Evolutionary conservation across 2,888 invertebrate genomes (phyloP).

Genomic region (Microctonus aethiopoides): DNA sequence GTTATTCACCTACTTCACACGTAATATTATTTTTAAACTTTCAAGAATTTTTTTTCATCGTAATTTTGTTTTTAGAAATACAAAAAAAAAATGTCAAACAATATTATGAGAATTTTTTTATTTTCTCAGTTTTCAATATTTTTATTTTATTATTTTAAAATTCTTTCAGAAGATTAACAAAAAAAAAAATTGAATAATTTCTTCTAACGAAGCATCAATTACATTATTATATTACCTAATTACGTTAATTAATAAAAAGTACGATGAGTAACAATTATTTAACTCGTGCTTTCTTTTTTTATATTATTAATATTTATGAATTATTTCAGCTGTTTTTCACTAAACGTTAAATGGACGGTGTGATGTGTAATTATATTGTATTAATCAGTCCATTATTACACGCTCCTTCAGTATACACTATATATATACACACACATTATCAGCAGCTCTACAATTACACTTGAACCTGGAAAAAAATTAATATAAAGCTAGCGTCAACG

Average conservation of each 20-base stretch:
- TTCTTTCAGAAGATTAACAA: background rate
- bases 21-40: conserved; percentile 18
- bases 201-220: background rate
- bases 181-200: background rate
- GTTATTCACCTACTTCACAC: conserved; percentile 16
- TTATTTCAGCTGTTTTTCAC: background rate
- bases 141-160: background rate
- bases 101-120: background rate
- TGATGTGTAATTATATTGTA: conserved; percentile 6
- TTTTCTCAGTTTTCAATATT: background rate
- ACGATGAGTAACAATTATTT: background rate
- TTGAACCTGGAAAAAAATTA: conserved; percentile 40
- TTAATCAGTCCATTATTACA: conserved; percentile 20
- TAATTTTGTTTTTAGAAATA: background rate
- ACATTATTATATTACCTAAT: background rate
- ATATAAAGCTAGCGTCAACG: conserved; percentile 37
- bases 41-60: conserved; percentile 7
- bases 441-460: conserved; percentile 37
- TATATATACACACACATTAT: conserved; percentile 37
- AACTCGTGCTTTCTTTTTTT: background rate
- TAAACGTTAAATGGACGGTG: conserved; percentile 14
- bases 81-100: background rate
- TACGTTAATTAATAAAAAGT: background rate
- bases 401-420: conserved; percentile 26
- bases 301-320: background rate